These are phyloP conservation scores for Tenebrosternarchus preto DNA, from an alignment of 2,113 vertebrate genomes.

Conservation along the genomic window DNA sequence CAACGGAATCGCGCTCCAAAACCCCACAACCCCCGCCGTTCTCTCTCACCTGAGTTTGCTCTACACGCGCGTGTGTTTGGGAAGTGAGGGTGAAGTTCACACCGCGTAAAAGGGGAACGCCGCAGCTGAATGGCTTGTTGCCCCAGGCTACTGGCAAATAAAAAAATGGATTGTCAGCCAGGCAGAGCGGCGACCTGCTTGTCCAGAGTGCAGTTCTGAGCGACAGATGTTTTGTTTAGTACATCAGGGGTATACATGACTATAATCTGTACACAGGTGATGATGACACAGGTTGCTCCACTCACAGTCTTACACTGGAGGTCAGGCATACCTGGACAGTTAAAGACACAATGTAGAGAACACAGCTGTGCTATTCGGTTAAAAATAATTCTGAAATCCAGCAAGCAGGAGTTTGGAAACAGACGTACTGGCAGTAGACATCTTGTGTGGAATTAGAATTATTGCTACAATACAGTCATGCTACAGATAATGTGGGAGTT, in stretches of 20 bases:
- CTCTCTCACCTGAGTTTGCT: slow-evolving; percentile 5
- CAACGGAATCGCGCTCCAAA: background rate
- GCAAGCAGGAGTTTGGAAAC: background rate
- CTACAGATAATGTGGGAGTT: background rate
- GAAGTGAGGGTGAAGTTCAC: slow-evolving; percentile 12
- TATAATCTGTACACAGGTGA: slow-evolving; percentile 6
- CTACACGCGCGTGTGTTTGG: background rate
- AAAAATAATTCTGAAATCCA: slow-evolving; percentile 26
- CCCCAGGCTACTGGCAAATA: slow-evolving; percentile 37
- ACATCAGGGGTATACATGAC: background rate
- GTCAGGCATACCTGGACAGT: background rate
- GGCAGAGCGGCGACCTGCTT: slow-evolving; percentile 17
- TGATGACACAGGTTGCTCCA: background rate
- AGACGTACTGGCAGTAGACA: background rate
- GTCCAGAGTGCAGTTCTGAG: slow-evolving; percentile 5
- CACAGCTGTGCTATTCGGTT: background rate
- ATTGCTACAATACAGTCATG: background rate
- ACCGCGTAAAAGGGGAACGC: background rate
- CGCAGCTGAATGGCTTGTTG: background rate
- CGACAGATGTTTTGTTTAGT: slow-evolving; percentile 15
- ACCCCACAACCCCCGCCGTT: background rate
- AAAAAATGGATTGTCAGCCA: slow-evolving; percentile 30
- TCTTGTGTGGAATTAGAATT: background rate
- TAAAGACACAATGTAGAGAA: background rate
- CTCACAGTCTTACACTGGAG: background rate